Percentiles rank a stretch among this genome's conserved stretches.
These are phyloP conservation scores for Oryctolagus cuniculus DNA, from an alignment of 2,113 vertebrate genomes.

Conservation along the genomic window DNA sequence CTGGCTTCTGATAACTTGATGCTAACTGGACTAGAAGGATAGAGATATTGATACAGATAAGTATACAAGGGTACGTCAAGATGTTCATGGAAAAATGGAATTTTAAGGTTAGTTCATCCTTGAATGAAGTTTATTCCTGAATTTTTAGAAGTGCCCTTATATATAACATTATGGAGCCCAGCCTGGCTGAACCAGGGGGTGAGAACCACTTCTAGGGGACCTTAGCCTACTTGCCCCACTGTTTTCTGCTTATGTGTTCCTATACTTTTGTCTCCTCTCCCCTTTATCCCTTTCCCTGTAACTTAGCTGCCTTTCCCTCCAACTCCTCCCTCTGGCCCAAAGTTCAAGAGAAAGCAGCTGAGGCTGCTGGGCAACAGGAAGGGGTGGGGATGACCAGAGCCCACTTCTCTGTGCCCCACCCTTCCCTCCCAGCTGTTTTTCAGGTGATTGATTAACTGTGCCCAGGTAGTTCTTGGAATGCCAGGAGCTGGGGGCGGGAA, in stretches of 20 bases:
- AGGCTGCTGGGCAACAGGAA: neutral
- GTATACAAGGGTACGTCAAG: too few species aligned
- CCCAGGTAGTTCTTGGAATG: neutral
- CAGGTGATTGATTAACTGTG: neutral
- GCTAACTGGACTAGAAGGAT: neutral
- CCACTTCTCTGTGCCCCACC: neutral
- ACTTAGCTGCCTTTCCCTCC: neutral
- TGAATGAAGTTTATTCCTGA: too few species aligned
- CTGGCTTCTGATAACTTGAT: neutral
- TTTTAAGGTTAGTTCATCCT: too few species aligned
- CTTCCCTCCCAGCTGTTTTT: neutral
- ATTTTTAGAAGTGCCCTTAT: too few species aligned
- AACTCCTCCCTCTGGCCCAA: neutral
- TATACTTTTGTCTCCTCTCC: fast-evolving
- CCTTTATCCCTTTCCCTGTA: neutral
- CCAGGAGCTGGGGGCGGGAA: neutral
- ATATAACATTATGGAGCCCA: neutral
- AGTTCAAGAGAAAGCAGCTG: neutral
- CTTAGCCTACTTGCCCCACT: neutral
- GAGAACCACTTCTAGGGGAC: neutral
- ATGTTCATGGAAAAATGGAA: too few species aligned
- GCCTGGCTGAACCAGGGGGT: neutral
- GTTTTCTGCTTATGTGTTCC: neutral
- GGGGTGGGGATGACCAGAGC: neutral
- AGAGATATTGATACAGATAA: too few species aligned